Evolutionary conservation across 2,797 vertebrate genomes (phyloP), one percentile per base, ranked within the genome.

Genomic region (Ctenosaura bakeri): DNA sequence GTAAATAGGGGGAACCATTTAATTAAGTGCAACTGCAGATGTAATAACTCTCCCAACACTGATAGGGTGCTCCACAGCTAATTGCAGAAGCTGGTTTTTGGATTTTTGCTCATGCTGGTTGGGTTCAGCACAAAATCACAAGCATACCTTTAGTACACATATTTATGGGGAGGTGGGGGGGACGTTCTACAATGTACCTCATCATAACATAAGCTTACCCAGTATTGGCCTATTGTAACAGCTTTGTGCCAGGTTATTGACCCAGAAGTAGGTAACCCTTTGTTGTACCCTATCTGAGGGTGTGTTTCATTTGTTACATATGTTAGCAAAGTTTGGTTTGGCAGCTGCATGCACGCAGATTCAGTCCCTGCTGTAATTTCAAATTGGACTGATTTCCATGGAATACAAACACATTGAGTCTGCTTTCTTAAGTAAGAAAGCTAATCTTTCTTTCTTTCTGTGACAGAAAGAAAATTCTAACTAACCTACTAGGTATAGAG

Each of bases 1-100:
- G 86, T 93, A 95, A 96, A 96, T 95, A 95, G 94, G 94, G 95
- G 94, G 96, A 93, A 94, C 94, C 92, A 89, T 95, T 95, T 95
- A 94, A 95, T 96, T 95, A 96, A 95, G 91, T 91, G 91, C 90
- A 6, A 88, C 93, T 46, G 1, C 91, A 87, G 89, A 71, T 1
- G 22, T 85, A 20, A 91, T 9, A 91, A 88, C 94, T 93, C 77
- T 73, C 91, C 0, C 91, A 64, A 0, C 6, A 0, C 92, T 73
- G 93, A 95, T 90, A 90, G 90, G 92, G 50, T 9, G 0, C 0
- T 0, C 90, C 87, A 86, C 84, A 16, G 88, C 86, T 90, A 94
- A 95, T 94, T 91, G 87, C 80, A 88, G 88, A 91, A 90, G 78
- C 86, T 94, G 90, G 91, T 24, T 69, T 94, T 91, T 80, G 83